Percentiles rank a stretch among this genome's conserved stretches.
phyloP scores from a whole-genome alignment of 2,888 invertebrate genomes.

The Lochmaea crataegi region DNA sequence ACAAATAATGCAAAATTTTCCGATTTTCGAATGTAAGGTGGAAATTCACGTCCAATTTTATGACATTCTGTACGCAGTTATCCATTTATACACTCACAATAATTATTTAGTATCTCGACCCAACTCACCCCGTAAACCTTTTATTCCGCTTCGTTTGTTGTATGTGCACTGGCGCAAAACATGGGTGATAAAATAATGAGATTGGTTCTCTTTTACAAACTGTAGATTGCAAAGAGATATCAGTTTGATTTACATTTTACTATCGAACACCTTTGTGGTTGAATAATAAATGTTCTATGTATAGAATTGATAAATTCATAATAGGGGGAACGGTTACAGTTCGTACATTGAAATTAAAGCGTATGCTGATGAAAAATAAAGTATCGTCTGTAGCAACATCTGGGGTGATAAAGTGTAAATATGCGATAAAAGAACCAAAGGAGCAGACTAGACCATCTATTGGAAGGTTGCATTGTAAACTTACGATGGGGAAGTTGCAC shows the following conservation, averaged over 20 bases:
- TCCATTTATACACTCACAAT: slow-evolving; percentile 24
- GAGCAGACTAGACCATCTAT: no score
- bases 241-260: slow-evolving; percentile 21
- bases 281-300: slow-evolving; percentile 41
- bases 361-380: no score
- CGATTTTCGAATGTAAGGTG: background rate
- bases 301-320: background rate
- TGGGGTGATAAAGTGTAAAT: no score
- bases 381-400: no score
- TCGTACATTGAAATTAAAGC: background rate
- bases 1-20: background rate
- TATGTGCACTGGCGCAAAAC: slow-evolving; percentile 32
- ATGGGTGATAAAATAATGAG: slow-evolving; percentile 38
- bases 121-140: slow-evolving; percentile 3
- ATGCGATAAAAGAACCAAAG: no score
- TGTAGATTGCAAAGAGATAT: slow-evolving; percentile 17
- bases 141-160: slow-evolving; percentile 11
- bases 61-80: slow-evolving; percentile 25
- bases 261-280: slow-evolving; percentile 19
- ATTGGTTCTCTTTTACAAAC: slow-evolving; percentile 8
- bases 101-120: slow-evolving; percentile 27
- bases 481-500: no score
- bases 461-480: no score
- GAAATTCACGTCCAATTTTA: slow-evolving; percentile 24
- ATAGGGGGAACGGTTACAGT: background rate